phyloP scores from a whole-genome alignment of 2,888 invertebrate species.

The Molanna angustata region DNA sequence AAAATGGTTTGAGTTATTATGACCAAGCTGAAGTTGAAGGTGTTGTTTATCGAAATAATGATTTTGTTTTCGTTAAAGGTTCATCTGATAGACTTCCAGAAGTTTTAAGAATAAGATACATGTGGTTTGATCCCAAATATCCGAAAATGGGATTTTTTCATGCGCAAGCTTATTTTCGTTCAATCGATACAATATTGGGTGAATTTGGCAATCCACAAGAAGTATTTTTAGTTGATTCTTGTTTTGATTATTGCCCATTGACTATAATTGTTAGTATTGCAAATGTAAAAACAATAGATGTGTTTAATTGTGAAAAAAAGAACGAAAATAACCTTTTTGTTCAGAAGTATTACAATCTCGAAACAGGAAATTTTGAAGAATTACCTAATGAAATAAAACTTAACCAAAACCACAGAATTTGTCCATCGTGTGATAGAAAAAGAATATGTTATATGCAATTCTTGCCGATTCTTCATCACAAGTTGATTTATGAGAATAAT shows the following conservation, averaged over 20 bases:
- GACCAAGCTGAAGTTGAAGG: constrained; percentile 2
- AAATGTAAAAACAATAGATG: constrained; percentile 6
- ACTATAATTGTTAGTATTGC: constrained; percentile 39
- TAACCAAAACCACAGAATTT: constrained; percentile 2
- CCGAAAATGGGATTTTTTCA: constrained; percentile 40
- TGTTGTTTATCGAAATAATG: constrained; percentile 4
- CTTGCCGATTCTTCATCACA: constrained; percentile 2
- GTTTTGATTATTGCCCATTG: constrained; percentile 43
- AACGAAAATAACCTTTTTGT: constrained; percentile 9
- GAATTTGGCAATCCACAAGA: constrained; percentile 48
- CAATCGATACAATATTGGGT: constrained; percentile 48
- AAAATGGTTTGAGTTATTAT: constrained; percentile 9
- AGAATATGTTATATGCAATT: background rate
- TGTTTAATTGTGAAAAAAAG: background rate
- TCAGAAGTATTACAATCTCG: constrained; percentile 18
- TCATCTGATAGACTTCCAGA: constrained; percentile 1
- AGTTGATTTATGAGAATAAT: too few relatives aligned
- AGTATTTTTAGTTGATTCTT: constrained; percentile 47
- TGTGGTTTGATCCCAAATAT: constrained; percentile 14
- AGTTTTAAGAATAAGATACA: constrained; percentile 14
- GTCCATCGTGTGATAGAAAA: constrained; percentile 20
- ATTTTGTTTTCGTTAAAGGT: constrained; percentile 18
- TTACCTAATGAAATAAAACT: constrained; percentile 18
- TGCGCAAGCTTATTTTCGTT: constrained; percentile 45
- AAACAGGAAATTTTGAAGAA: constrained; percentile 19